phyloP scores from a whole-genome alignment of 2,888 invertebrate species.

The Torymus auratus region DNA sequence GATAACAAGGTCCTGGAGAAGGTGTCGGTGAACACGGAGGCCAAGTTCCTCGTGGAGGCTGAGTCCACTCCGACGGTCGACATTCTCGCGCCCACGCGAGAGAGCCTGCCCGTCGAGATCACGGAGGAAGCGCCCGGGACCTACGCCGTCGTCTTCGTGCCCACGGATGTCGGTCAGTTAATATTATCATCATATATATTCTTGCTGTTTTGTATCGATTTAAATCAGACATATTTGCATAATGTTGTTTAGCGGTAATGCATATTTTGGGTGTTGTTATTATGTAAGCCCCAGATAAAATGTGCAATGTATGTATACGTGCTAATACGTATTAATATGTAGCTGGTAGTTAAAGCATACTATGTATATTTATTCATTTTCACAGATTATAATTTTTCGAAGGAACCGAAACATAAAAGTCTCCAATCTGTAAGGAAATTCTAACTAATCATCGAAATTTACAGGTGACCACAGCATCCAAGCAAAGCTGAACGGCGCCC shows the following conservation, averaged over 20 bases:
- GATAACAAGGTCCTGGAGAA: slow-evolving; percentile 87
- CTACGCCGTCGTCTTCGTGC: slow-evolving; percentile 92
- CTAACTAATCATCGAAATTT: slow-evolving; percentile 24
- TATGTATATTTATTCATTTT: too few species aligned
- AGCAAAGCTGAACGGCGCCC: slow-evolving; percentile 84
- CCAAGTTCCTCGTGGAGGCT: slow-evolving; percentile 92
- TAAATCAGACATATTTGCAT: too few species aligned
- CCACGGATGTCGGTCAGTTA: slow-evolving; percentile 88
- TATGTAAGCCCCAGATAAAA: too few species aligned
- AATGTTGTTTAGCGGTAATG: too few species aligned
- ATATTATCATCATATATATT: neutral
- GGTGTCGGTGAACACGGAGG: slow-evolving; percentile 90
- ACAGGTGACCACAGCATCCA: slow-evolving; percentile 92
- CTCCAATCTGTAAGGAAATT: too few species aligned
- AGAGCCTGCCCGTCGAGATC: slow-evolving; percentile 87
- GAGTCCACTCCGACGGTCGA: slow-evolving; percentile 88
- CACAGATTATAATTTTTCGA: too few species aligned
- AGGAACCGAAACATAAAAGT: too few species aligned
- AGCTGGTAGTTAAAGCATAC: too few species aligned
- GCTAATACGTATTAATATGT: too few species aligned
- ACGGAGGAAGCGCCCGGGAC: slow-evolving; percentile 87
- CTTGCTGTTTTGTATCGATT: too few species aligned
- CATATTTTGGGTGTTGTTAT: too few species aligned
- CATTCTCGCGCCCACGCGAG: slow-evolving; percentile 79
- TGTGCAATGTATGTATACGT: too few species aligned